phyloP scores from a whole-genome alignment of 2,888 invertebrate genomes.

The Seira musarum region DNA sequence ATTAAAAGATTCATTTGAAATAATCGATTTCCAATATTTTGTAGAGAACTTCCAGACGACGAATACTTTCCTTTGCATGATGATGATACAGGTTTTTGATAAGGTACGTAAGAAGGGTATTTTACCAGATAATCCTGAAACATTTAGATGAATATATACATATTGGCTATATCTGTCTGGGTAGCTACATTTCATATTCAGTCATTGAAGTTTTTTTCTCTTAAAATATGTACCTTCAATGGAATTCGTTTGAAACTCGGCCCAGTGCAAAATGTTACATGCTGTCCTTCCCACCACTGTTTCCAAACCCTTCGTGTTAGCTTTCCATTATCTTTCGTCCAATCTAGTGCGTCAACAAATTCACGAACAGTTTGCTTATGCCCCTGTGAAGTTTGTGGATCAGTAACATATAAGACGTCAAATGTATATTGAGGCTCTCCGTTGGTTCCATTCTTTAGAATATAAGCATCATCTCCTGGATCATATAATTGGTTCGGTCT shows the following conservation, averaged over 20 bases:
- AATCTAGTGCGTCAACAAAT: slow-evolving; percentile 42
- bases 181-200: background rate
- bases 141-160: too few species aligned
- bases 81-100: slow-evolving; percentile 5
- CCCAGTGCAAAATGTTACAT: slow-evolving; percentile 50
- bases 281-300: slow-evolving; percentile 57
- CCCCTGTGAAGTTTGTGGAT: slow-evolving; percentile 10
- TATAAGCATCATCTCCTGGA: slow-evolving; percentile 60
- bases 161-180: too few species aligned
- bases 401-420: slow-evolving; percentile 50
- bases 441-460: slow-evolving; percentile 40
- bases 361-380: slow-evolving; percentile 29
- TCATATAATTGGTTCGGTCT: slow-evolving; percentile 49
- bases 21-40: too few species aligned
- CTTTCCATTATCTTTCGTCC: slow-evolving; percentile 38
- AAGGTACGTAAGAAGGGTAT: slow-evolving; percentile 42
- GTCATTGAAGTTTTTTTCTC: too few species aligned
- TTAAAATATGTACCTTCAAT: slow-evolving; percentile 44
- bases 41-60: background rate
- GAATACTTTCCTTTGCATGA: background rate
- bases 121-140: slow-evolving; percentile 50
- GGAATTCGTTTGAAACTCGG: slow-evolving; percentile 44
- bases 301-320: slow-evolving; percentile 46
- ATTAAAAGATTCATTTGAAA: too few species aligned
- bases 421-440: slow-evolving; percentile 39